Conservation (phyloP, 2,113 vertebrate species). For the Daubentonia madagascariensis region DNA sequence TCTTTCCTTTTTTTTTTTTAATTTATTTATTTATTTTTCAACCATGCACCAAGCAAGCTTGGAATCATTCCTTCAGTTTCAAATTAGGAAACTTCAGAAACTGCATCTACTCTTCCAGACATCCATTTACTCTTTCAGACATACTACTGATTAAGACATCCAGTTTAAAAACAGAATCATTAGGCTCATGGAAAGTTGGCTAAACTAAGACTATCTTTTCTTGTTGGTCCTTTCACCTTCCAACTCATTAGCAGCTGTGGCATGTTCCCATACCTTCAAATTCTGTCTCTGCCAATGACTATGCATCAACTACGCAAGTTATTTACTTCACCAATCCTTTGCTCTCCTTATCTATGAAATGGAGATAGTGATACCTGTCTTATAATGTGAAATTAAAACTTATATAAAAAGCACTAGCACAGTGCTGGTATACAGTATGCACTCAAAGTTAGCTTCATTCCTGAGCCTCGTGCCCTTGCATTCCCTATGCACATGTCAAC, state of each 20-base stretch:
- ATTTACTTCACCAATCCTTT: neutral
- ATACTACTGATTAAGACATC: neutral
- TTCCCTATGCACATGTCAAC: neutral
- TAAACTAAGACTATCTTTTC: neutral
- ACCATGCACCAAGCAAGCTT: no score
- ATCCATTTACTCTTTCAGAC: neutral
- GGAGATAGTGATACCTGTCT: neutral
- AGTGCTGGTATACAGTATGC: rapidly evolving
- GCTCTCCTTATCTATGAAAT: neutral
- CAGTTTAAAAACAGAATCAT: neutral
- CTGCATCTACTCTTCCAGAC: neutral
- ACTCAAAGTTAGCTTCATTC: neutral
- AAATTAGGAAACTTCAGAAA: neutral
- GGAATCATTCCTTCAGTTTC: neutral
- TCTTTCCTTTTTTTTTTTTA: neutral
- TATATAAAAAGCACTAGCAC: neutral
- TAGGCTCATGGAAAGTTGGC: neutral
- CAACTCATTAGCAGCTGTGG: neutral
- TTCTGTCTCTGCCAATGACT: neutral
- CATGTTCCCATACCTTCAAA: neutral
- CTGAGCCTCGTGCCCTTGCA: neutral
- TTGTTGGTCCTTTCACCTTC: neutral
- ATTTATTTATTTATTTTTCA: no score
- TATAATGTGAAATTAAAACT: neutral
- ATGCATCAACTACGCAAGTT: neutral